Evolutionary conservation across 2,113 vertebrate species (phyloP), one percentile per base, ranked within the genome.

Genomic region (Takifugu bimaculatus): DNA sequence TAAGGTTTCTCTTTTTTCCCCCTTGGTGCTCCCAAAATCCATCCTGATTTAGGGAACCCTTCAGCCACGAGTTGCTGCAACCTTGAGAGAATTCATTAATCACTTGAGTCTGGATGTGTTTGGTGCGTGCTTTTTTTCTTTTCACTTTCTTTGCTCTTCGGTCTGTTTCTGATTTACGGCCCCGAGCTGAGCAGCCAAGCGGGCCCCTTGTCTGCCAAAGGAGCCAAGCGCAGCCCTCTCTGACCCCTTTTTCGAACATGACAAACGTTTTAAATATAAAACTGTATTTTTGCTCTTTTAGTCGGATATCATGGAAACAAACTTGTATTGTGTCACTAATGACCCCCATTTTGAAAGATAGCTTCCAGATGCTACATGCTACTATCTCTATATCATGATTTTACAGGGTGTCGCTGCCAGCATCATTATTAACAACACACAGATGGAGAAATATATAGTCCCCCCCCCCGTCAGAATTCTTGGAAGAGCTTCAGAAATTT

Each of bases 131-230:
- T 79, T 75, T 65, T 55, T 45, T 73, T 27, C 11, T 39, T 5
- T 32, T 63, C 20, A 20, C 20, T 20, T 20, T 6, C 57, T 78
- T 62, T 85, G 72, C 78, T 81, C 74, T 70, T 77, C 54, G 60
- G 69, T 81, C 88, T 91, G 87, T 63, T 83, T 86, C 81, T 82
- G 69, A 84, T 90, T 87, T 82, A 73, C 60, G 76, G 77, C 59
- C 58, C 52, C 20, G 72, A 75, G 68, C 44, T 62, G 70, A 77
- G 50, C 63, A 25, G 85, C 84, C 84, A 90, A 78, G 68, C 47
- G 13, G 50, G 61, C 60, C 47, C 55, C 50, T 59, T 15, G 65
- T 63, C 75, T 87, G 81, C 82, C 87, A 89, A 35, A 49, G 42
- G 55, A 72, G 61, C 1, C 29, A 27, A 78, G 61, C 14, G 29